phyloP scores from a whole-genome alignment of 2,888 invertebrate species.

The Octodonta nipae region DNA sequence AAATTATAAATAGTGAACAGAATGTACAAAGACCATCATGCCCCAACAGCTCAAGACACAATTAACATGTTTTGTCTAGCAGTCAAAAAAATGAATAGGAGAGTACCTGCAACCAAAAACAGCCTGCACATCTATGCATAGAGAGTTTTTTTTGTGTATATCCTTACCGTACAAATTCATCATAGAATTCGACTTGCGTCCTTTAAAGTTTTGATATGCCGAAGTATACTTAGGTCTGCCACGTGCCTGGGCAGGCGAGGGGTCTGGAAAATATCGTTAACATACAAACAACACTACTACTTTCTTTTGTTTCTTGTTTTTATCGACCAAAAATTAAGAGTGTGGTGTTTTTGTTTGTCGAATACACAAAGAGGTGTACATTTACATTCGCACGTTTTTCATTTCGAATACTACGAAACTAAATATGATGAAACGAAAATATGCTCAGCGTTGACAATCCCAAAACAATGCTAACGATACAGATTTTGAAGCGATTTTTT shows the following conservation, averaged over 20 bases:
- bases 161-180: slow-evolving; percentile 92
- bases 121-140: too few species aligned
- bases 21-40: slow-evolving; percentile 16
- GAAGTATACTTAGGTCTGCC: slow-evolving; percentile 67
- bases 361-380: too few species aligned
- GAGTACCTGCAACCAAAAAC: slow-evolving; percentile 22
- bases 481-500: too few species aligned
- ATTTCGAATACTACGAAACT: too few species aligned
- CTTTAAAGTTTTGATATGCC: slow-evolving; percentile 78
- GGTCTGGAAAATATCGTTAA: slow-evolving; percentile 63
- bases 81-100: slow-evolving; percentile 12
- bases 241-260: slow-evolving; percentile 63
- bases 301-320: slow-evolving; percentile 12
- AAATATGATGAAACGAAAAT: too few species aligned
- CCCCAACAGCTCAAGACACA: slow-evolving; percentile 19
- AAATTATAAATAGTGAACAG: slow-evolving; percentile 8
- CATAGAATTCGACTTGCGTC: slow-evolving; percentile 85
- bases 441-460: too few species aligned
- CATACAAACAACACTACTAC: slow-evolving; percentile 33
- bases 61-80: slow-evolving; percentile 13
- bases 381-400: too few species aligned
- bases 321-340: slow-evolving; percentile 3
- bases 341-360: too few species aligned
- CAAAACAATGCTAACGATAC: too few species aligned
- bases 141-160: too few species aligned